These are phyloP conservation scores for Morone chrysops DNA, from an alignment of 2,113 vertebrate genomes.

Conservation along the genomic window DNA sequence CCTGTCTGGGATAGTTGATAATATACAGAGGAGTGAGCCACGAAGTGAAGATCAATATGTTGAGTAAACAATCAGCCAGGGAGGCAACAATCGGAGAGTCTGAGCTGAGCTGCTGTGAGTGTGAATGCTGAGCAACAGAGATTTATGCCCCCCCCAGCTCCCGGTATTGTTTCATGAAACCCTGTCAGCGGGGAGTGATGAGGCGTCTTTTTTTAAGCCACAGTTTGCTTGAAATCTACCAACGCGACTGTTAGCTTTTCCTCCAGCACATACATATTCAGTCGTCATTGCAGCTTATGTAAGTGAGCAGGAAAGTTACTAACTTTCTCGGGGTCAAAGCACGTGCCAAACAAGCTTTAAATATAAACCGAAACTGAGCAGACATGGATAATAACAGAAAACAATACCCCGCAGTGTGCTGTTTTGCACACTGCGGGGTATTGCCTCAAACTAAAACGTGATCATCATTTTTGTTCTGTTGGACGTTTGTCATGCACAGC, in stretches of 20 bases:
- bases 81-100: constrained; percentile 18
- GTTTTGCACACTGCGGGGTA: not conserved
- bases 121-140: not conserved
- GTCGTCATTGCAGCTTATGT: not conserved
- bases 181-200: constrained; percentile 29
- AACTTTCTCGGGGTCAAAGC: not conserved
- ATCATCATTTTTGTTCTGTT: not conserved
- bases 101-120: constrained; percentile 18
- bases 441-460: not conserved
- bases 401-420: too few relatives aligned
- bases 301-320: not conserved
- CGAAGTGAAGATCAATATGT: constrained; percentile 62
- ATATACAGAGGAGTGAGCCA: constrained; percentile 44
- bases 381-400: not conserved
- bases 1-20: constrained; percentile 76
- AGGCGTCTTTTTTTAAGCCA: not conserved
- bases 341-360: constrained; percentile 12
- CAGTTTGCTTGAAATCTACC: constrained; percentile 7
- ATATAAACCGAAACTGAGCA: not conserved
- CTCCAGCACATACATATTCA: constrained; percentile 14
- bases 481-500: not conserved
- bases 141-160: constrained; percentile 43
- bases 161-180: constrained; percentile 42
- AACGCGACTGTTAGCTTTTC: not conserved
- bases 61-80: constrained; percentile 58